phyloP scores from a whole-genome alignment of 2,113 vertebrate species.

The Psittacus erithacus region DNA sequence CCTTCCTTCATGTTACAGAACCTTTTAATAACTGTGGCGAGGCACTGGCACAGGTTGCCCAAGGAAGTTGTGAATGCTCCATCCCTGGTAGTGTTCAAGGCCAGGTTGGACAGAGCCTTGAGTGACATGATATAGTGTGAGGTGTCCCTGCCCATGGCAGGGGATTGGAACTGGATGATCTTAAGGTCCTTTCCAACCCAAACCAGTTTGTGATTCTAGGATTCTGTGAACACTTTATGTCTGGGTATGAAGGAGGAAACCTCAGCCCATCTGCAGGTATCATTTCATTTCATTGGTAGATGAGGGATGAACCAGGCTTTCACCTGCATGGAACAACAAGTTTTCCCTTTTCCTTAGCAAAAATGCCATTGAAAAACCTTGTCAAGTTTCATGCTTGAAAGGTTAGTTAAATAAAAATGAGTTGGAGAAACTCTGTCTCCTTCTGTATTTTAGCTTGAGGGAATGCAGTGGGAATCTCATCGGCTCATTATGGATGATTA shows the following conservation, averaged over 20 bases:
- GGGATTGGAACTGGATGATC: background rate
- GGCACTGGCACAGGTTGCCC: background rate
- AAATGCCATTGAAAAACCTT: background rate
- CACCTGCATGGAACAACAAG: background rate
- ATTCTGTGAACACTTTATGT: background rate
- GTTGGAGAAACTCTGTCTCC: constrained; percentile 16
- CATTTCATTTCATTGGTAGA: background rate
- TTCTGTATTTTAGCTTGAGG: constrained; percentile 8
- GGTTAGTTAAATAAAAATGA: constrained; percentile 43
- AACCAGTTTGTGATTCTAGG: background rate
- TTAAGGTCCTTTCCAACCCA: background rate
- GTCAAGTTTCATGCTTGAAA: constrained; percentile 27
- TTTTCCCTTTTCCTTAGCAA: background rate
- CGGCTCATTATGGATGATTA: constrained; percentile 53
- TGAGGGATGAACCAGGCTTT: background rate
- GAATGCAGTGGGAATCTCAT: constrained; percentile 8
- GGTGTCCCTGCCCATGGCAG: no score
- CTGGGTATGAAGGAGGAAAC: background rate
- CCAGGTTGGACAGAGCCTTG: background rate
- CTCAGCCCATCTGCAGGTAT: background rate
- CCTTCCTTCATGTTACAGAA: background rate
- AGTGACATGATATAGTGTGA: background rate
- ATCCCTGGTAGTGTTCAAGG: background rate
- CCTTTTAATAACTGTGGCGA: background rate
- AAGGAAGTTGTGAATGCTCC: background rate